Evolutionary conservation across 2,888 invertebrate genomes (phyloP), one percentile per base, ranked within the genome.

Genomic region (Ecdyonurus torrentis): DNA sequence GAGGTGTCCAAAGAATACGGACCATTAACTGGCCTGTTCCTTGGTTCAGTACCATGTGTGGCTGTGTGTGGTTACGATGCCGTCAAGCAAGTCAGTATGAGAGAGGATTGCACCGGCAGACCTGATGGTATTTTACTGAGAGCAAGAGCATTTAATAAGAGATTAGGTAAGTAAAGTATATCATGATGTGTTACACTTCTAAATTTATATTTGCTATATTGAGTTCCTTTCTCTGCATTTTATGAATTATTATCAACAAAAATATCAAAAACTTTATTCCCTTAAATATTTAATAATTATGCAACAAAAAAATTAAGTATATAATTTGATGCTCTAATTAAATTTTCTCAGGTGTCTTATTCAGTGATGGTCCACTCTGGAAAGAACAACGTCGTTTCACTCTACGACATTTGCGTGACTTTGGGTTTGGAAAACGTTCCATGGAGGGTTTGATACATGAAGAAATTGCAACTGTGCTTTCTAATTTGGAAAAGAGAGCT

Each of bases 101-200:
- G 86, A 63, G 89, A 90, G 68, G 83, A 86, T 65, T 79, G 89
- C 2, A 86, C 87, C 68, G 91, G 90, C 0, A 78, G 89, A 67
- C 91, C 91, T 0, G 81, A 79, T 67, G 89, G 89, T 0, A n/a
- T 55, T 22, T 55, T 55, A 22, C n/a, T 55, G n/a, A n/a, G 55
- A 22, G 55, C 55, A 5, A 5, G 55, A 5, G 5, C 55, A 5
- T 55, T 20, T 20, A 55, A 55, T 20, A 7, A 55, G 22, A 55
- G 55, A 55, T 20, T 55, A 20, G 55, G 55, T 55, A 15, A 37
- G 37, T 37, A 15, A 5, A 10, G 37, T 37, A 15, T 37, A 15
- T 15, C 37, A 37, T n/a, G n/a, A n/a, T n/a, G n/a, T n/a, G n/a
- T n/a, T n/a, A n/a, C n/a, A n/a, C n/a, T n/a, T n/a, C n/a, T n/a